Base-by-base conservation (phyloP, 2,888 invertebrate genomes). In the Carterocephalus palaemon region DNA sequence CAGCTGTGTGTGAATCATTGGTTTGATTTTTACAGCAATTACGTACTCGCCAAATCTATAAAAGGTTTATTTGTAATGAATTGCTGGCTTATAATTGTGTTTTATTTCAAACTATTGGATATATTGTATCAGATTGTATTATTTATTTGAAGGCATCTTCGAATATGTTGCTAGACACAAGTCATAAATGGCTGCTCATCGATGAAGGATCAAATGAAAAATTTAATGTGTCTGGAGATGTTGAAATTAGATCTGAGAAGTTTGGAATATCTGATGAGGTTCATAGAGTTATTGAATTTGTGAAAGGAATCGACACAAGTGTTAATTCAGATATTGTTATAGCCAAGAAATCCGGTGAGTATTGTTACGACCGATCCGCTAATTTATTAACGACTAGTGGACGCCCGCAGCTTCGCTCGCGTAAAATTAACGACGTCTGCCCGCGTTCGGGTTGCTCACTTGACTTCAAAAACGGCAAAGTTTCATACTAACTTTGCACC, bases 171-270 rank as follows among this genome's bases (percentile, higher is more conserved):
- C 53, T 75, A 1, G 67, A 70, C 39, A 51, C 57, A 1, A 59
- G 32, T 9, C 72, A 69, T 45, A 64, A 68, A 49, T 81, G 79
- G 81, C 49, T 81, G 0, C 46, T 79, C 19, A 51, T 75, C 6
- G 45, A 62, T 9, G 48, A 40, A 43, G 29, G 4, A 8, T 2
- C 9, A 15, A 26, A n/a, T n/a, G n/a, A 0, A 19, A 8, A 41
- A 20, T 2, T 3, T 9, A 41, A 26, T 34, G 4, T 3, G 8
- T 19, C 13, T 19, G 19, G 6, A 19, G 19, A 19, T 19, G 6
- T 4, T 19, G 19, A 4, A 19, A 4, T 19, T 19, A 19, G 6
- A n/a, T n/a, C n/a, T 19, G 6, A 19, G 6, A 19, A 3, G 6
- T 3, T 4, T 4, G 3, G 4, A 19, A 19, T 4, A 4, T 6